Base-by-base conservation (phyloP, 2,888 invertebrate species). In the Sarcophaga rosellei region DNA sequence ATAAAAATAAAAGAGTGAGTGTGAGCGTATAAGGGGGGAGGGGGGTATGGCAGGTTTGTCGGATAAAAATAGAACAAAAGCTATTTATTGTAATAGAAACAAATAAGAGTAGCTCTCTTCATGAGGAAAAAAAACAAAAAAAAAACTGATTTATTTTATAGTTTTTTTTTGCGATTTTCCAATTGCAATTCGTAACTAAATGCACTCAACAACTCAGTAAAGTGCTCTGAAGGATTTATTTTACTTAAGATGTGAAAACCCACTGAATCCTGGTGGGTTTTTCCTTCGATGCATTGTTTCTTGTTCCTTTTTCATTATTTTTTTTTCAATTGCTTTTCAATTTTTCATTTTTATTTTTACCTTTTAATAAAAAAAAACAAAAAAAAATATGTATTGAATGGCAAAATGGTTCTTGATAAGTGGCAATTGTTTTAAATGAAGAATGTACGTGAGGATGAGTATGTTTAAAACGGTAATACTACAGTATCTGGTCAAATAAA, bases 121-220 rank as follows among this genome's bases (percentile, higher is more conserved):
- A 76, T 66, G 66, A 79, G 82, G 83, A 85, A 78, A 53, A 12
- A 3, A 47, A 15, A 1, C 8, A 12, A 17, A 53, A 53, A 47
- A 53, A 53, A 53, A 82, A 80, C 69, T 80, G 72, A 82, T 82
- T 86, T 70, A 75, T 72, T 82, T 76, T 62, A 66, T 25, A 53
- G 23, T 76, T 78, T 72, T 65, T 76, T 78, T 72, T 65, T 85
- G 74, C 21, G 53, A 12, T 15, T 81, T 75, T 74, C 63, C 76
- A 80, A 73, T 82, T 78, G 82, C 62, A 83, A 76, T 82, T 86
- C 59, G 62, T 63, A 86, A 68, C 68, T 79, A 82, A 86, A 86
- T 80, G 79, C 82, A 86, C 82, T 86, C 80, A 86, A 76, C 79
- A 80, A 57, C 82, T 80, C 57, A 80, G 79, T 82, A 73, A 86